Conservation (phyloP, 2,113 vertebrate species). For the Ochotona princeps region DNA sequence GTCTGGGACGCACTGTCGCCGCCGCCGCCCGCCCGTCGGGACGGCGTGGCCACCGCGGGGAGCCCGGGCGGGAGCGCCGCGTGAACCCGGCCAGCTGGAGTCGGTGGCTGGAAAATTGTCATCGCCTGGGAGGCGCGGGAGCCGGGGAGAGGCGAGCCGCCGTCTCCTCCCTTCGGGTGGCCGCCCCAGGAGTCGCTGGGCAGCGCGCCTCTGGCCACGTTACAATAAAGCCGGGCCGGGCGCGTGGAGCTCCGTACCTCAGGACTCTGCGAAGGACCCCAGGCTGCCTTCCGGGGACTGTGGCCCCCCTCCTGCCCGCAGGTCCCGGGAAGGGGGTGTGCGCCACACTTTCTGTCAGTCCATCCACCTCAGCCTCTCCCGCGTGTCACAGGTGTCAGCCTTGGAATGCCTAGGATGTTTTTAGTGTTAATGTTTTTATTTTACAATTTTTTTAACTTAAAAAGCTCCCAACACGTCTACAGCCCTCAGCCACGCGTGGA, state of each 20-base stretch:
- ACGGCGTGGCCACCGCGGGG: constrained; percentile 65
- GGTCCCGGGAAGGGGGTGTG: constrained; percentile 74
- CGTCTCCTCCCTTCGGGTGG: constrained; percentile 63
- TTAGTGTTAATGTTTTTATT: constrained; percentile 16
- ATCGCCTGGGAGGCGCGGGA: constrained; percentile 76
- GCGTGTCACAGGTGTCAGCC: background rate
- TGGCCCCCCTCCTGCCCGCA: constrained; percentile 70
- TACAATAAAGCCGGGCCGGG: background rate
- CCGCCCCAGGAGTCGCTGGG: constrained; percentile 51
- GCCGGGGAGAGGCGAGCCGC: constrained; percentile 61
- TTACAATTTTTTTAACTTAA: constrained; percentile 23
- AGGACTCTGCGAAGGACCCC: background rate
- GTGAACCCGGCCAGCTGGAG: constrained; percentile 76
- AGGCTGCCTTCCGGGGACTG: constrained; percentile 78
- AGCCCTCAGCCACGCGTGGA: background rate
- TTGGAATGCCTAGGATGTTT: background rate
- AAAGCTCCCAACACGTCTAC: background rate
- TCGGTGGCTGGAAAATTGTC: constrained; percentile 80
- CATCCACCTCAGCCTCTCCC: fast-evolving
- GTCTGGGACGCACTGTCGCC: background rate
- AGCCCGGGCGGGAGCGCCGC: constrained; percentile 67
- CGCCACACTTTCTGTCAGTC: background rate
- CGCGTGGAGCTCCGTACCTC: background rate
- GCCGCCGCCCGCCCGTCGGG: constrained; percentile 43
- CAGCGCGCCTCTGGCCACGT: constrained; percentile 21